Evolutionary conservation across 2,888 invertebrate genomes (phyloP), one percentile per base, ranked within the genome.

Genomic region (Isotomurus palustris): DNA sequence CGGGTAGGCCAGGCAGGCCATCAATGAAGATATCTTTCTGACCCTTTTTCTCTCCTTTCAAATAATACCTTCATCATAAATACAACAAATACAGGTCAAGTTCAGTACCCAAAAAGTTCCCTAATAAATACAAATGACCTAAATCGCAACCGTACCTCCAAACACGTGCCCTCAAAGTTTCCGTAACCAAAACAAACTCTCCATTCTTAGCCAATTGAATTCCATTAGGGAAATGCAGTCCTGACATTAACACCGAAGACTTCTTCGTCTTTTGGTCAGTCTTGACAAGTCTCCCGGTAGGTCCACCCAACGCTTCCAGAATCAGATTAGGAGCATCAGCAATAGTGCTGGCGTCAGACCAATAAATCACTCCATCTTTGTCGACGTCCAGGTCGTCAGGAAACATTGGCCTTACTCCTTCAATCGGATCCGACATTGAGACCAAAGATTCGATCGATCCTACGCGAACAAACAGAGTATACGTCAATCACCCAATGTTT

Each of bases 211-310:
- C 88, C 0, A 96, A 72, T 49, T 81, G 83, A 24, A 97, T 75
- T 17, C 96, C 96, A 76, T 97, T 99, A 0, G 95, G 81, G 76
- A 95, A 93, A 75, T 82, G 84, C 0, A 97, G 72, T 45, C 86
- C 81, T 62, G 87, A 83, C 1, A 90, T 73, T 27, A 96, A 75
- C 2, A 92, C 86, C 72, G 80, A 82, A 72, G 86, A 88, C 65
- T 81, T 80, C 72, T 89, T 88, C 60, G 84, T 88, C 49, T 81
- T 82, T 0, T 88, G 83, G 75, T 91, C 82, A 75, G 88, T 91
- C 72, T 85, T 83, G 56, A 95, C 79, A 44, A 95, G 77, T 74
- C 94, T 92, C 75, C 60, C 68, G 17, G 44, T 48, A 5, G 61
- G 58, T 6, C 40, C 48, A 3, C 57, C 63, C 3, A 58, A 47